These are phyloP conservation scores for Sylvilagus floridanus DNA, from an alignment of 2,797 vertebrate species.

Conservation along the genomic window DNA sequence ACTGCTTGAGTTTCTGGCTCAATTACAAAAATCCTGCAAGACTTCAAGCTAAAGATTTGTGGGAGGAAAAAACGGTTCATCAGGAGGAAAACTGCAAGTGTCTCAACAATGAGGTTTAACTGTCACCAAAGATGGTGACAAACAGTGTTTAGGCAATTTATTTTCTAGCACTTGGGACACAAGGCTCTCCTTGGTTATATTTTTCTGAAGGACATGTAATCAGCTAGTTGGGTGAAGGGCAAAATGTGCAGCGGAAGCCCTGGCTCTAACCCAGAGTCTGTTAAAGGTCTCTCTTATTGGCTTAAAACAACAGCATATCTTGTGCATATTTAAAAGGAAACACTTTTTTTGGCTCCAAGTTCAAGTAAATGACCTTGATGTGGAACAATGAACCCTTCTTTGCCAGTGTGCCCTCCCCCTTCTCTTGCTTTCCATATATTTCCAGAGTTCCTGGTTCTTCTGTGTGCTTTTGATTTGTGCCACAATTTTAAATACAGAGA, in stretches of 20 bases:
- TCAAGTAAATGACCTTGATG: background rate
- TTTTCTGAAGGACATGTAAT: background rate
- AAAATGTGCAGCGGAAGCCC: background rate
- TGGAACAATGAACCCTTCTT: background rate
- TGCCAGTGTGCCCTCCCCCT: background rate
- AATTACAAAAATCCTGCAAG: background rate
- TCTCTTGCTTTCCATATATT: background rate
- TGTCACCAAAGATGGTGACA: background rate
- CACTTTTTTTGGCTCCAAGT: background rate
- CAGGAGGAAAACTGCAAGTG: background rate
- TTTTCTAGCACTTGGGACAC: background rate
- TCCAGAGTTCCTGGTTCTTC: background rate
- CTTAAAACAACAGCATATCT: background rate
- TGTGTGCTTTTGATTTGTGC: background rate
- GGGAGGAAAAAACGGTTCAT: background rate
- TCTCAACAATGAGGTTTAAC: background rate
- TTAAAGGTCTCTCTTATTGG: background rate
- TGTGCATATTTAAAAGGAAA: slow-evolving; percentile 19
- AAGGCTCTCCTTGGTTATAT: background rate
- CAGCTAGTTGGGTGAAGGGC: background rate
- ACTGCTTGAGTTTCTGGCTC: background rate
- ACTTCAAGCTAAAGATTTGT: background rate
- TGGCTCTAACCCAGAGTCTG: background rate
- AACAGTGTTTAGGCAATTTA: background rate
- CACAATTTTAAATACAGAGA: background rate